These are phyloP conservation scores for Drosophila prostipennis DNA, from an alignment of 2,888 invertebrate genomes.

Conservation along the genomic window DNA sequence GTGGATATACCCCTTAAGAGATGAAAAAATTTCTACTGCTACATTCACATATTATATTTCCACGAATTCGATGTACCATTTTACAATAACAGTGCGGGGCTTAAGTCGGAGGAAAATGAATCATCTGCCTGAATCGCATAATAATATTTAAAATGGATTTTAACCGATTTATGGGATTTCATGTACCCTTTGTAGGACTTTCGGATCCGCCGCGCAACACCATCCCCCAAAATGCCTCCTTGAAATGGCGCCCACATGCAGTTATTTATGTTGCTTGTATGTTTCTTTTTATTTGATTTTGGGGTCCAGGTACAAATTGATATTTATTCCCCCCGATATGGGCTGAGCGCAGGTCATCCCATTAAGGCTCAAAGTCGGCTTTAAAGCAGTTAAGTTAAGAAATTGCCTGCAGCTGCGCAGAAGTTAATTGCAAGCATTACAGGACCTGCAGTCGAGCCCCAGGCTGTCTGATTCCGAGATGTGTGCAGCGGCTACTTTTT, in stretches of 20 bases:
- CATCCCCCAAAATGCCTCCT: background rate
- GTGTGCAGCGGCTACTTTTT: constrained; percentile 27
- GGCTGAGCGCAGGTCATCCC: constrained; percentile 11
- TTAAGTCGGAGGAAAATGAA: constrained; percentile 7
- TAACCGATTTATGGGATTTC: constrained; percentile 59
- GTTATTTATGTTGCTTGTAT: constrained; percentile 56
- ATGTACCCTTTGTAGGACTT: constrained; percentile 31
- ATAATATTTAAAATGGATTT: constrained; percentile 68
- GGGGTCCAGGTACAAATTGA: constrained; percentile 59
- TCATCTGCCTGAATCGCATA: constrained; percentile 43
- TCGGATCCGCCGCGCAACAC: background rate
- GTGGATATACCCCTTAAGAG: background rate
- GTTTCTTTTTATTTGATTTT: constrained; percentile 47
- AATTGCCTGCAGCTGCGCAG: constrained; percentile 8
- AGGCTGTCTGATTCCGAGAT: constrained; percentile 1
- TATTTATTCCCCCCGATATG: constrained; percentile 54
- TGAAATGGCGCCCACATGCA: constrained; percentile 29
- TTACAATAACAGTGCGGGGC: background rate
- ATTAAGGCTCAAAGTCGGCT: constrained; percentile 17
- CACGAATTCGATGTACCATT: background rate
- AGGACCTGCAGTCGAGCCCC: background rate
- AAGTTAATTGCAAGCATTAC: constrained; percentile 25
- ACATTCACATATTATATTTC: background rate
- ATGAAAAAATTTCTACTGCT: background rate
- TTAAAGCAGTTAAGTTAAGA: constrained; percentile 24